phyloP scores from a whole-genome alignment of 2,888 invertebrate genomes.

The Oligia latruncula region DNA sequence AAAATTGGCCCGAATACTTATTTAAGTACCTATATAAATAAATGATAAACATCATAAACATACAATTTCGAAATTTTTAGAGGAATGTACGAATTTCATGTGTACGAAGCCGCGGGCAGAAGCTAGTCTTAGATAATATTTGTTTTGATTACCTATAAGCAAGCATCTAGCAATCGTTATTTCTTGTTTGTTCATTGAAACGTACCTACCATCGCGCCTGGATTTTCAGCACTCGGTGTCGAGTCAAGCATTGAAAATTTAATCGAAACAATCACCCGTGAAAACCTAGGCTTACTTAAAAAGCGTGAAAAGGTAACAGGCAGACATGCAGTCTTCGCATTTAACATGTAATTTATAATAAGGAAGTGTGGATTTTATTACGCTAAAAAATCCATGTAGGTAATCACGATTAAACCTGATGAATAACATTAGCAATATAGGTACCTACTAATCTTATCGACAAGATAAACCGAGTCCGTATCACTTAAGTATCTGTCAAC shows the following conservation, averaged over 20 bases:
- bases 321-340: no score
- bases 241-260: background rate
- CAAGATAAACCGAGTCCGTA: conserved; percentile 25
- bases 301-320: no score
- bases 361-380: background rate
- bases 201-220: background rate
- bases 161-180: background rate
- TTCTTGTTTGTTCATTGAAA: background rate
- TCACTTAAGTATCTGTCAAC: background rate
- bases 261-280: background rate
- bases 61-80: no score
- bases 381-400: background rate
- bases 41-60: no score
- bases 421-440: background rate
- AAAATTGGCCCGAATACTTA: no score
- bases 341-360: no score
- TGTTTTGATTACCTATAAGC: background rate
- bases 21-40: no score
- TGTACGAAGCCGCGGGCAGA: no score
- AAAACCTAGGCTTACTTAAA: no score
- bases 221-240: background rate
- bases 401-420: background rate
- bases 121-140: background rate
- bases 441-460: conserved; percentile 46
- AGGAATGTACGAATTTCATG: no score